Evolutionary conservation across 2,888 invertebrate species (phyloP), one percentile per base, ranked within the genome.

Genomic region (Patella ulyssiponensis): DNA sequence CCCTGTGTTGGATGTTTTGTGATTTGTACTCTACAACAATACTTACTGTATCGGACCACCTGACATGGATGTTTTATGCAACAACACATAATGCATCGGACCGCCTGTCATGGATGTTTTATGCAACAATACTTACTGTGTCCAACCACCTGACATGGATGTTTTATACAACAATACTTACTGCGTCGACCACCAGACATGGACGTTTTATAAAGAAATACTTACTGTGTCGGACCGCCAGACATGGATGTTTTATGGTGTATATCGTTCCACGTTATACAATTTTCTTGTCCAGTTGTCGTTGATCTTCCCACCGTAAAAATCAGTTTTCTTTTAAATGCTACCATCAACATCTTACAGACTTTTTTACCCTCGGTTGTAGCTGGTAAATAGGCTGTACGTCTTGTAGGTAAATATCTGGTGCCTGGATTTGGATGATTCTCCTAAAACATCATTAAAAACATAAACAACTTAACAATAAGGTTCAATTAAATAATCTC

Each of bases 341-440:
- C 90, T 75, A 80, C 81, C 54, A 80, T 73, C 44, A 90, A 80
- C 69, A 90, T 81, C 1, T 75, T 53, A 12, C 82, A 77, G 7
- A 90, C 84, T 44, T 85, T 76, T 44, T 78, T 78, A 1, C 90
- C 90, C 69, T 88, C 87, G 3, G 69, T 64, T 23, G 84, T 87
- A 80, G 87, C 83, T 0, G 90, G 90, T 52, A 90, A 80, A 76
- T 81, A 90, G 0, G 88, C 90, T 7, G n/a, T 71, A 54, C 90
- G 83, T 7, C 33, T 33, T 9, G 87, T 88, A 9, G 88, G 89
- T n/a, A 73, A 73, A 78, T 87, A 90, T 7, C 71, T 71, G 51
- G 71, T 33, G 0, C 89, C 89, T 14, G 90, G 89, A 44, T 87
- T 81, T 4, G 89, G 88, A 76, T 90, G 89, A 3, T 85, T 75